Base-by-base conservation (phyloP, 2,113 vertebrate species). In the Sterna hirundo region DNA sequence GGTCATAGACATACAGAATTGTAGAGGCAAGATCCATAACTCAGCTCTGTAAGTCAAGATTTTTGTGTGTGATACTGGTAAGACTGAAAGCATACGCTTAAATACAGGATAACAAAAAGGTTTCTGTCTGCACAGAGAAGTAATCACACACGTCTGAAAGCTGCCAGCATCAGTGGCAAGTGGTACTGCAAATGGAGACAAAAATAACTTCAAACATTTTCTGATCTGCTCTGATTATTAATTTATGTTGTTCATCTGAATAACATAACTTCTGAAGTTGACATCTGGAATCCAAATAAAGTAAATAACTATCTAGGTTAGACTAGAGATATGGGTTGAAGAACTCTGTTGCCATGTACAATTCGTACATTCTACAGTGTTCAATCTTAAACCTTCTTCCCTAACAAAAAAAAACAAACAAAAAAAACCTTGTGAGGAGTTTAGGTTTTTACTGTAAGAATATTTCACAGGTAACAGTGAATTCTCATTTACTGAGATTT, bases 141-240 rank as follows among this genome's bases (percentile, higher is more conserved):
- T 36, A 87, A 92, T 74, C 68, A 64, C 57, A 86, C 5, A 3
- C 42, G 64, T 91, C 78, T 71, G 87, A 46, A 93, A 90, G 86
- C 77, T 94, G 94, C 36, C 93, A 90, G 71, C 61, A 69, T 60
- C 70, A 57, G 40, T 42, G 46, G 65, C 66, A 88, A 91, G 42
- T 27, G 29, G 34, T 72, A 62, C 80, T 88, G 75, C 84, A 95
- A 96, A 79, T 26, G 15, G 88, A 92, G 84, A 89, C 83, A 90
- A 91, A 94, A 96, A 94, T 95, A 96, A 78, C 90, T 93, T 96
- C 82, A 94, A 93, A 93, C 30, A 36, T 62, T 76, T 93, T 84
- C 72, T 92, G 83, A 90, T 79, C 83, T 38, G n/a, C 60, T 54
- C 27, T 65, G 64, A 92, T 97, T 58, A 95, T 86, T 90, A 83